Percentiles rank a stretch among this genome's conserved stretches.
Conservation (phyloP, 2,888 invertebrate genomes). For the Muschampia plurimacula region DNA sequence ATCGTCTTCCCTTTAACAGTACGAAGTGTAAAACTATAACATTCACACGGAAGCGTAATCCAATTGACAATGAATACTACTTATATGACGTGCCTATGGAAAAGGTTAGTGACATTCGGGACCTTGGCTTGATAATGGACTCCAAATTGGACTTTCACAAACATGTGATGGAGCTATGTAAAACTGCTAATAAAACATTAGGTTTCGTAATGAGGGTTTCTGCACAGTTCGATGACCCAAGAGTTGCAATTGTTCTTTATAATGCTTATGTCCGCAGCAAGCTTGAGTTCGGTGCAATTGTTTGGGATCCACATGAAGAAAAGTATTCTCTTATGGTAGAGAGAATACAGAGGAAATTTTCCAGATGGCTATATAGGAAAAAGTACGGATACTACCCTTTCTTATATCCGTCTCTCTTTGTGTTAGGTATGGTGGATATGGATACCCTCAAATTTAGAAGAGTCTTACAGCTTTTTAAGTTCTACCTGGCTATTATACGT, state of each 20-base stretch:
- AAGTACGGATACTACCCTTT: slow-evolving; percentile 2
- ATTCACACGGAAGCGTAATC: no score
- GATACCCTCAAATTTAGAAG: background rate
- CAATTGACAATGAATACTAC: background rate
- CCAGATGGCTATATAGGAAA: background rate
- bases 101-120: background rate
- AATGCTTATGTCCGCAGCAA: background rate
- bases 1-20: no score
- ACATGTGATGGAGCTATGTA: background rate
- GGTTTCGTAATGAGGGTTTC: background rate
- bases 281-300: background rate
- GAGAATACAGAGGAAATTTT: background rate
- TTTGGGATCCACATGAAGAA: background rate
- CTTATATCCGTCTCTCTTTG: background rate
- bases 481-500: no score
- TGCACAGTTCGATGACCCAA: background rate
- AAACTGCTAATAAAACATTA: background rate
- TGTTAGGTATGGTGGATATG: background rate
- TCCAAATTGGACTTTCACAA: background rate
- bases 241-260: background rate
- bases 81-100: background rate
- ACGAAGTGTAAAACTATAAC: no score
- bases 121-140: background rate
- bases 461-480: background rate
- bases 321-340: slow-evolving; percentile 1